Evolutionary conservation across 2,113 vertebrate genomes (phyloP).

Genomic region (Gobiocypris rarus): DNA sequence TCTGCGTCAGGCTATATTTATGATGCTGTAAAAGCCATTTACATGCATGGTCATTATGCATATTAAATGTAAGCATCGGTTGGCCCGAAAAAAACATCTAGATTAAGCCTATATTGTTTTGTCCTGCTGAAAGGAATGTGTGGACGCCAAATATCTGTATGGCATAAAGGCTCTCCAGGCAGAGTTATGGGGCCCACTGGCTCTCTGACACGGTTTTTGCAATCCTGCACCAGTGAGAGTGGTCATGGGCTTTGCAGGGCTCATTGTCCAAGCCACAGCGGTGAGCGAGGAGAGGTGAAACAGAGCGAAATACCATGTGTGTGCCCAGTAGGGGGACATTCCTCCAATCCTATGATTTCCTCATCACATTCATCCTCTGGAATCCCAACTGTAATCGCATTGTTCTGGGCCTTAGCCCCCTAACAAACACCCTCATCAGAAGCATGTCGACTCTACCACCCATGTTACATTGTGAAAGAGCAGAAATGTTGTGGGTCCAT

Average conservation of each 20-base stretch:
- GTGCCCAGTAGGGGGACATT: conserved; percentile 87
- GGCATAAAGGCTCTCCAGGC: conserved; percentile 55
- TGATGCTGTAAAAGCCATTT: conserved; percentile 66
- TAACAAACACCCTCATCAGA: conserved; percentile 54
- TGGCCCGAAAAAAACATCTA: neutral
- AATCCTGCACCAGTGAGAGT: conserved; percentile 73
- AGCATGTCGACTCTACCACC: conserved; percentile 65
- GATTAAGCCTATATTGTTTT: conserved; percentile 22
- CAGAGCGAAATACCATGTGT: conserved; percentile 86
- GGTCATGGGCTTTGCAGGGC: conserved; percentile 61
- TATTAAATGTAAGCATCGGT: neutral
- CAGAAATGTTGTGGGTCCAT: conserved; percentile 1
- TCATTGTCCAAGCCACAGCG: conserved; percentile 68
- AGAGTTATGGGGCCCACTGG: conserved; percentile 73
- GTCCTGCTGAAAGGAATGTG: conserved; percentile 52
- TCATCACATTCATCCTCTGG: conserved; percentile 74
- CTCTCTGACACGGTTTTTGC: conserved; percentile 67
- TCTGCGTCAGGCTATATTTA: conserved; percentile 70
- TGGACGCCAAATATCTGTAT: conserved; percentile 72
- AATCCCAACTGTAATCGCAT: conserved; percentile 76
- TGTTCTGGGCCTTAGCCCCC: conserved; percentile 67
- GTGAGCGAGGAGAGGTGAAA: conserved; percentile 68
- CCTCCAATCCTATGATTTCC: conserved; percentile 82
- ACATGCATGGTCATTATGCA: conserved; percentile 51
- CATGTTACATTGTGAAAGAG: conserved; percentile 61